phyloP scores from a whole-genome alignment of 1,140 invertebrate genomes.

The Uloborus diversus region DNA sequence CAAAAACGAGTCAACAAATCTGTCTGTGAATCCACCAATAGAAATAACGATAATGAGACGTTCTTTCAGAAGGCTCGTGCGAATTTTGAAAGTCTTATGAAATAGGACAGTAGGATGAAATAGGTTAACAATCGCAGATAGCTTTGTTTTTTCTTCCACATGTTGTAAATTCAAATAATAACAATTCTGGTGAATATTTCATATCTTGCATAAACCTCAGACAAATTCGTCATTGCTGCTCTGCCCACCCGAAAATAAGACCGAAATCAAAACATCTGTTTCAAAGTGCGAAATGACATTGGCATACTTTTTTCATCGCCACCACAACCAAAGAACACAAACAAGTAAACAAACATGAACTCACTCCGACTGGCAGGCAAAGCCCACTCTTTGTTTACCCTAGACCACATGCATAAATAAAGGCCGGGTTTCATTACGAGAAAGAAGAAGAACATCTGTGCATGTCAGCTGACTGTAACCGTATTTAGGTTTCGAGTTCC shows the following conservation, averaged over 20 bases:
- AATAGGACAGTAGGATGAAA: too few species aligned
- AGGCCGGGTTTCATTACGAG: too few species aligned
- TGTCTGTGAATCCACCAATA: too few species aligned
- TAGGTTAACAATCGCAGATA: too few species aligned
- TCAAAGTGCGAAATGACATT: conserved; percentile 13
- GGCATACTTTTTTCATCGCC: conserved; percentile 25
- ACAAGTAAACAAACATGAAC: conserved; percentile 14
- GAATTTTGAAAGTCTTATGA: too few species aligned
- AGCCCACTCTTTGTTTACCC: conserved; percentile 20
- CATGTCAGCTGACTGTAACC: not conserved
- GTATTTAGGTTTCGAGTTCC: not conserved
- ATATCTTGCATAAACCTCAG: not conserved
- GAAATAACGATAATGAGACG: too few species aligned
- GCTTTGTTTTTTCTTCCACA: too few species aligned
- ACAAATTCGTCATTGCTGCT: conserved; percentile 32
- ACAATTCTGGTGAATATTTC: too few species aligned
- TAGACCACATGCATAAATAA: conserved; percentile 1
- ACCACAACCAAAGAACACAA: not conserved
- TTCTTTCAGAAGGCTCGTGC: too few species aligned
- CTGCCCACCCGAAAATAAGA: conserved; percentile 25
- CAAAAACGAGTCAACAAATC: too few species aligned
- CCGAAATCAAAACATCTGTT: conserved; percentile 26
- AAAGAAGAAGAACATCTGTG: not conserved
- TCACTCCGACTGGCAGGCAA: not conserved
- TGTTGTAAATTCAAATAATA: too few species aligned